A percentile compares a stretch with the other conserved stretches of the same genome.
phyloP scores from a whole-genome alignment of 2,113 vertebrate species.

The Acinonyx jubatus region DNA sequence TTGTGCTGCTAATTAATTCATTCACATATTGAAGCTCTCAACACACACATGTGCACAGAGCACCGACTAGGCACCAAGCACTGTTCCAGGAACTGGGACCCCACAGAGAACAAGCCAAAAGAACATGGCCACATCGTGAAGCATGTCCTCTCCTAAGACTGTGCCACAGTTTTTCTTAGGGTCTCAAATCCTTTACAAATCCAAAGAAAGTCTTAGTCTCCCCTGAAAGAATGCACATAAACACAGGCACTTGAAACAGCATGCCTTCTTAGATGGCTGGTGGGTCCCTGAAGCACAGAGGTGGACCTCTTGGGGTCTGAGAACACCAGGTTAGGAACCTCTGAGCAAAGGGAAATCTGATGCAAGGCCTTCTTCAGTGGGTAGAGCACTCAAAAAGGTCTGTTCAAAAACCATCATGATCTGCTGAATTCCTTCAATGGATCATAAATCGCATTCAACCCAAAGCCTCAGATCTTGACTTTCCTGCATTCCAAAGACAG shows the following conservation, averaged over 20 bases:
- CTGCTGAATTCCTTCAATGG: neutral
- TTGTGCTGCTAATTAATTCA: neutral
- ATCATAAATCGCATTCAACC: neutral
- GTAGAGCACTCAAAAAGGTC: neutral
- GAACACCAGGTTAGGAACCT: neutral
- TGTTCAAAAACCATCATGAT: neutral
- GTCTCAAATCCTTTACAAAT: neutral
- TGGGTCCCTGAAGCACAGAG: neutral
- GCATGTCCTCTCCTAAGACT: neutral
- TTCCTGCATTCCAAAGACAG: constrained; percentile 47
- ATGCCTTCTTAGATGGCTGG: neutral
- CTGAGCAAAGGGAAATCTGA: neutral
- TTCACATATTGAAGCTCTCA: neutral
- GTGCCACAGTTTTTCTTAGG: neutral
- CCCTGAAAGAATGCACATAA: neutral
- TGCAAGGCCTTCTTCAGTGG: neutral
- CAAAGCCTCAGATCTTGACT: constrained; percentile 59
- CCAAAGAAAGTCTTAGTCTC: neutral
- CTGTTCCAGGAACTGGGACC: neutral
- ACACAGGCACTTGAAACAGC: neutral
- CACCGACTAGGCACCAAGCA: neutral
- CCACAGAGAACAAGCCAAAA: neutral
- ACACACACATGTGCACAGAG: neutral
- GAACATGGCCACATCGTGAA: too few species aligned
- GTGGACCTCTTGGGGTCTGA: neutral